Evolutionary conservation across 2,797 vertebrate genomes (phyloP), one percentile per base, ranked within the genome.

Genomic region (Labeo calbasu): DNA sequence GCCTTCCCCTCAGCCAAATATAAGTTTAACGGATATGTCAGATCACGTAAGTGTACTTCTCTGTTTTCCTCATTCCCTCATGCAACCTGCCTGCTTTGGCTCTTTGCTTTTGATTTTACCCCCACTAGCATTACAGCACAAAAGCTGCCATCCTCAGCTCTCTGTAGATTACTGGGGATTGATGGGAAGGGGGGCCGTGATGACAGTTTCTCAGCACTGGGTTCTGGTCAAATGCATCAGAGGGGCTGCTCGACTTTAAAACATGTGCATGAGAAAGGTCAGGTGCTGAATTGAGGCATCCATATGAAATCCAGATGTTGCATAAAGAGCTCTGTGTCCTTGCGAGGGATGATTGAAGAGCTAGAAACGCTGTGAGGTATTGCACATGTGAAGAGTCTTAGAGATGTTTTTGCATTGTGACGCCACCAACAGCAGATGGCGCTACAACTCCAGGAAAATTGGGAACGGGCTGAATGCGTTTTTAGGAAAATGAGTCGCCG

Each of bases 1-100:
- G 92, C 92, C 95, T 94, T 95, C 91, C 94, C 91, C 93, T 95
- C 93, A 96, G 95, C 95, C 92, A 96, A 96, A 95, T 95, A 94
- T 95, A 95, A 95, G 93, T 96, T 94, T 96, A 96, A 96, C 91
- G 95, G 95, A 96, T 95, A 92, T 96, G 94, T 95, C 94, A 95
- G 93, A 94, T 92, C 95, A 96, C 94, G 94, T 96, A 96, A 96
- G 95, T 96, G 79, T 87, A 84, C 88, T 88, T 85, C 85, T 85
- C 86, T 87, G 81, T 88, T 89, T 89, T 85, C 70, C 81, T 83
- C 85, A 85, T 85, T 88, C 61, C 51, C 51, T 81, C 71, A 80
- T 88, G 75, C 86, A 85, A 88, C 84, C 79, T 82, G 72, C 70
- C 83, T 83, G 84, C 59, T 83, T 69, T 81, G 79, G 69, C 73